Percentiles rank a stretch among this genome's conserved stretches.
Conservation (phyloP, 2,113 vertebrate species). For the Phrynocephalus versicolor region DNA sequence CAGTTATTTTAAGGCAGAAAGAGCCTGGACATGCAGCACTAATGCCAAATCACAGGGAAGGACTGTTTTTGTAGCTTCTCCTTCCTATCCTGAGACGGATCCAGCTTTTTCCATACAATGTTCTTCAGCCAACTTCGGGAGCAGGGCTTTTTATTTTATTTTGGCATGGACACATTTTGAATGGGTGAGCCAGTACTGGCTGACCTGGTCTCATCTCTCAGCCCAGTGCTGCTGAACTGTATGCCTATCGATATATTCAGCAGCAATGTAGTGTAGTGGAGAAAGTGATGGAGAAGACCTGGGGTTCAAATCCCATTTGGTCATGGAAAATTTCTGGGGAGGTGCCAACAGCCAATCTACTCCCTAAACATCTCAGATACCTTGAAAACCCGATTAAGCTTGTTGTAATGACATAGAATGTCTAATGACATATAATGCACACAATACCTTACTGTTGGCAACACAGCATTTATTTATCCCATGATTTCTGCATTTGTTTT, state of each 20-base stretch:
- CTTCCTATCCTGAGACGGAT: fast-evolving
- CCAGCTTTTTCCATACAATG: neutral
- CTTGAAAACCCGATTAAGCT: no score
- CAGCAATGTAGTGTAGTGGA: no score
- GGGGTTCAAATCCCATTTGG: no score
- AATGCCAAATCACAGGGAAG: neutral
- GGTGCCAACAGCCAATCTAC: no score
- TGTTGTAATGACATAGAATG: no score
- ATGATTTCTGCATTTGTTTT: neutral
- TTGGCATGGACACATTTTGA: neutral
- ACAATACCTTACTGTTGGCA: neutral
- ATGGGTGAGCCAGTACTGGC: neutral
- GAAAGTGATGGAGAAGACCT: no score
- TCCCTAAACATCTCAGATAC: no score
- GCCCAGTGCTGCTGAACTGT: neutral
- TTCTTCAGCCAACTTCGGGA: neutral
- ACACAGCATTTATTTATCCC: neutral
- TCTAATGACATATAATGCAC: no score
- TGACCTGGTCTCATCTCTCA: neutral
- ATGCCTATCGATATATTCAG: no score
- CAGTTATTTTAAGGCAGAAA: neutral
- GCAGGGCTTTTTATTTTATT: no score
- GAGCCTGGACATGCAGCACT: no score
- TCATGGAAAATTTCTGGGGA: no score
- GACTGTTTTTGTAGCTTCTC: neutral